Evolutionary conservation across 64 coral and sea anemone genomes (phyloP).

Genomic region (Stichodactyla helianthus): DNA sequence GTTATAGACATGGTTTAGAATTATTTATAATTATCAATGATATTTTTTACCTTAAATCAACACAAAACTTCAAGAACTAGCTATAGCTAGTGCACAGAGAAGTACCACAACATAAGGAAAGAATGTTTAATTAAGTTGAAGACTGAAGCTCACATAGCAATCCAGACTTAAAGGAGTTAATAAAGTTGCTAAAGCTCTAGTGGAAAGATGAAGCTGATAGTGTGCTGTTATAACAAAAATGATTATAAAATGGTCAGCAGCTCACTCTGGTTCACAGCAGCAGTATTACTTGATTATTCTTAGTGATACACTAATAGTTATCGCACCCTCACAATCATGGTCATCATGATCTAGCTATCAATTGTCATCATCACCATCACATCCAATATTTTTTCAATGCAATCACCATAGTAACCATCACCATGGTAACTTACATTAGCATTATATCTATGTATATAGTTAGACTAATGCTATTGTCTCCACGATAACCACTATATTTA

Average conservation of each 20-base stretch:
- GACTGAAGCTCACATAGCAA: background rate
- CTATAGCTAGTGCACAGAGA: no score
- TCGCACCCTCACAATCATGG: background rate
- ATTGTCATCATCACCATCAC: background rate
- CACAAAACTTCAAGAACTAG: no score
- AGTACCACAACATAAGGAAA: background rate
- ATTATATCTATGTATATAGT: no score
- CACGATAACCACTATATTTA: no score
- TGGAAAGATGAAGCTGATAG: background rate
- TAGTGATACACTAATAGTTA: background rate
- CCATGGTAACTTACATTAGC: background rate
- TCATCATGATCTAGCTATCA: background rate
- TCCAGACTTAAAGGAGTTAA: background rate
- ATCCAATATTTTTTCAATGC: background rate
- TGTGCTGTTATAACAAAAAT: conserved; percentile 1
- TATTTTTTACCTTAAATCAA: no score
- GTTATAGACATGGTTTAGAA: no score
- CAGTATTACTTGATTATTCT: background rate
- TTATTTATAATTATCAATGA: no score
- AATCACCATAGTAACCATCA: background rate
- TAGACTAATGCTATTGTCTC: no score
- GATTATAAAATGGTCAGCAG: background rate
- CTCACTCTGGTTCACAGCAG: background rate
- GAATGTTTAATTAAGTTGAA: background rate
- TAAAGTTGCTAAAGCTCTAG: background rate